Base-by-base conservation (phyloP, 2,888 invertebrate species). In the Exephanes ischioxanthus region DNA sequence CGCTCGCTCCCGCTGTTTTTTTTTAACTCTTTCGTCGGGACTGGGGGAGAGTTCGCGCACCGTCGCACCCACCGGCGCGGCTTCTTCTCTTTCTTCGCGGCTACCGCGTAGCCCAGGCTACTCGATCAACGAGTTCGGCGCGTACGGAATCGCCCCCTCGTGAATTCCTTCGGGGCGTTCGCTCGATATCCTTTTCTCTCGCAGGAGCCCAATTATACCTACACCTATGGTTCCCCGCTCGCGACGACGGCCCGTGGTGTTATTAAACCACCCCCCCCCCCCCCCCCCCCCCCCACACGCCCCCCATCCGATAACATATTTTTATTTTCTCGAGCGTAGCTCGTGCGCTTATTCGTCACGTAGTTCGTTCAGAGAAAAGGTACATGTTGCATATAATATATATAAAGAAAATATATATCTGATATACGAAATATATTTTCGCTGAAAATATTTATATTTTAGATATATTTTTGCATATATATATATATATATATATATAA, bases 201-300 rank as follows among this genome's bases (percentile, higher is more conserved):
- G 26, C 79, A 55, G 81, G 77, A 80, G 83, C 78, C 85, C 82
- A 85, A 86, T 86, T 85, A 73, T 70, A 84, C 78, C 75, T 63
- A 76, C 71, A 75, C 22, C 26, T 26, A 45, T 63, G 19, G 41
- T 22, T 58, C 11, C 58, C 11, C 26, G 2, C 9, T 26, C 45
- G 45, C 14, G 45, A 48, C 45, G 45, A 14, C 45, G 45, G 45
- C 45, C 45, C 45, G 45, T 16, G 3, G 3, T 16, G 45, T 48
- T 48, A 48, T 48, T 48, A 48, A 48, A 48, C 45, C 41, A 11
- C 16, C 45, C 16, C 3, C 3, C 16, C 16, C 16, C 3, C 4
- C 30, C 30, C 5, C 5, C 30, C 14, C 16, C 16, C 16, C 11
- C 45, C 14, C 14, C 3, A 22, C 22, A 0, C 22, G 1, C 22